phyloP scores from a whole-genome alignment of 2,113 vertebrate species.

The Corydoras maculifer region DNA sequence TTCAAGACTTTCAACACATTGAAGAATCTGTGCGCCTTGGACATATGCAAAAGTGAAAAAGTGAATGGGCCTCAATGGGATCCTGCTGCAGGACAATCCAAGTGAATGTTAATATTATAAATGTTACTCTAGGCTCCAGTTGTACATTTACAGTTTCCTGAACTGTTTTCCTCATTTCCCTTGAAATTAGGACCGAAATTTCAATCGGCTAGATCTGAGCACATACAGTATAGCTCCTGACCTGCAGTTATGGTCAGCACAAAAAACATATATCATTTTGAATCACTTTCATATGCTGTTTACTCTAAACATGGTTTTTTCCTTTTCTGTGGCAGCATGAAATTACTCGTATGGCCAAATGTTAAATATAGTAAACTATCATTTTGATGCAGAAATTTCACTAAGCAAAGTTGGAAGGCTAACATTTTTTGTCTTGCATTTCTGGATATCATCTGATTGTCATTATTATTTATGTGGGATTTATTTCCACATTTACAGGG shows the following conservation, averaged over 20 bases:
- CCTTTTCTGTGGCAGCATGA: not conserved
- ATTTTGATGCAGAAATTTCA: not conserved
- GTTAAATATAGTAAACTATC: not conserved
- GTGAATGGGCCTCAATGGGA: constrained; percentile 17
- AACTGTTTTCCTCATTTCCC: constrained; percentile 40
- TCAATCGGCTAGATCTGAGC: not conserved
- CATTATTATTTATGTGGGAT: not conserved
- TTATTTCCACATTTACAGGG: no score
- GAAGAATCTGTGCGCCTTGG: constrained; percentile 17
- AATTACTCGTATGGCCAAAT: not conserved
- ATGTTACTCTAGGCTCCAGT: constrained; percentile 29
- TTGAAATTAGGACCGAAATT: not conserved
- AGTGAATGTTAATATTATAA: constrained; percentile 22
- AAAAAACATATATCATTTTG: not conserved
- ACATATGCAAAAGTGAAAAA: constrained; percentile 26
- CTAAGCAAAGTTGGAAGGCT: not conserved
- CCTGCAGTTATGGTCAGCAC: not conserved
- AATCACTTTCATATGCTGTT: constrained; percentile 27
- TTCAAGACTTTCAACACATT: constrained; percentile 7
- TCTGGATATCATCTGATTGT: not conserved
- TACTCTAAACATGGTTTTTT: constrained; percentile 3
- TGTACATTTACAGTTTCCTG: constrained; percentile 34
- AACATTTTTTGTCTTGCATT: not conserved
- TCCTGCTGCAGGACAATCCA: constrained; percentile 19
- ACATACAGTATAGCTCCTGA: not conserved